Base-by-base conservation (phyloP, 2,888 invertebrate species). In the Heteromurus nitidus region DNA sequence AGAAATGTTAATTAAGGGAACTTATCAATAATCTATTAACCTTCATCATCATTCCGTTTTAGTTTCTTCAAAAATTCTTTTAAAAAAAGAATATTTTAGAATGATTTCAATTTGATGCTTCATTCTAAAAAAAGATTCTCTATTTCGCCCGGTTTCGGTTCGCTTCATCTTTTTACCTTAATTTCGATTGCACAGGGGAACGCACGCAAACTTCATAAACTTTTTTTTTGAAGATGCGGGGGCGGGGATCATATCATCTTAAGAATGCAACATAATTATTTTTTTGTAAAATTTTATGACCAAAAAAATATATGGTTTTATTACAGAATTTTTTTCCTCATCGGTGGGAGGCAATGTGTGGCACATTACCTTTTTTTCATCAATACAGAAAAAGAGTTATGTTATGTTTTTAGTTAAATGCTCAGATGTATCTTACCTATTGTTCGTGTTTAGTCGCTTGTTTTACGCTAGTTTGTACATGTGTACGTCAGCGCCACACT, bases 91-190 rank as follows among this genome's bases (percentile, higher is more conserved):
- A 26, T 36, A 13, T 36, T 36, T 36, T 36, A n/a, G n/a, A n/a
- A n/a, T n/a, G n/a, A n/a, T n/a, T 36, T 36, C 36, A 9, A 36
- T 9, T 9, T 36, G 7, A 36, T 36, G 7, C 13, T 36, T 36
- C 13, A 5, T 13, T 13, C 36, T 36, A 5, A 36, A 36, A 13
- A 5, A 36, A 9, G 7, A 9, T 13, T 36, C 36, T 36, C 36
- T 36, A 5, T 9, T 36, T 36, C 13, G 5, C 7, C 22, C 58
- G 31, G 77, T 77, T 77, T 79, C 70, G 79, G 64, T 70, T 64
- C 47, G 79, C 64, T 62, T 64, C 20, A n/a, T 55, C 22, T 62
- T 53, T 28, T 70, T 70, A 64, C 79, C 70, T 64, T n/a, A 79
- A 79, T 70, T 79, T 70, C 30, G 36, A 47, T 67, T 58, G 20